phyloP scores from a whole-genome alignment of 1,140 invertebrate genomes.

The Cherax destructor region DNA sequence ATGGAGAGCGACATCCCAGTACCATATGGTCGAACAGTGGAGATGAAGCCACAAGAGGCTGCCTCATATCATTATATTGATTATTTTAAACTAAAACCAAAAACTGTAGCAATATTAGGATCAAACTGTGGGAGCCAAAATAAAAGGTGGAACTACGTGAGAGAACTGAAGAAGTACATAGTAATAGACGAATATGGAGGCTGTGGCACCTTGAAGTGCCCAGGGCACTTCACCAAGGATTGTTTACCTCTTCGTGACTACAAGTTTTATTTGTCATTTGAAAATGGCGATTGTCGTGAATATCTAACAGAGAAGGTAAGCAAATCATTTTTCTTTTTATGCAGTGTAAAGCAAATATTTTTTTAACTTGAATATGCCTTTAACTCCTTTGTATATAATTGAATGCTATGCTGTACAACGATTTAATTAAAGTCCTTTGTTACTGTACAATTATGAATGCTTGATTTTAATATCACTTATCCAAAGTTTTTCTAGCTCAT shows the following conservation, averaged over 20 bases:
- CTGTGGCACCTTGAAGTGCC: conserved; percentile 77
- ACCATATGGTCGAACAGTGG: conserved; percentile 81
- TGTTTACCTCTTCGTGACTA: conserved; percentile 80
- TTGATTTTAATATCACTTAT: no score
- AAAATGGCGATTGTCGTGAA: conserved; percentile 84
- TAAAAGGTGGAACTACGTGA: conserved; percentile 80
- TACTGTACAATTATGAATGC: no score
- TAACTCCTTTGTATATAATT: no score
- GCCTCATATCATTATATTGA: conserved; percentile 25
- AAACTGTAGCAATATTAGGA: conserved; percentile 79
- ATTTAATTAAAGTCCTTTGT: no score
- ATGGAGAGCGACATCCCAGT: conserved; percentile 83
- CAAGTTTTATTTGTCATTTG: conserved; percentile 86
- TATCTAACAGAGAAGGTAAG: conserved; percentile 83
- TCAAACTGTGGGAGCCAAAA: conserved; percentile 81
- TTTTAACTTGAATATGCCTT: no score
- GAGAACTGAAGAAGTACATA: conserved; percentile 78
- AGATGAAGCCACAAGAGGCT: conserved; percentile 49
- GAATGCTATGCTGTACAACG: no score
- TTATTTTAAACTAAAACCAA: conserved; percentile 68
- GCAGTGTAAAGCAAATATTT: no score
- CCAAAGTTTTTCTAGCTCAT: no score
- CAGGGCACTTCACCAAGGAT: conserved; percentile 79
- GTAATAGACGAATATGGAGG: conserved; percentile 79
- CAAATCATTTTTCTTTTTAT: neutral